Percentiles rank a stretch among this genome's conserved stretches.
These are phyloP conservation scores for Bucco capensis DNA, from an alignment of 2,113 vertebrate genomes.

Conservation along the genomic window DNA sequence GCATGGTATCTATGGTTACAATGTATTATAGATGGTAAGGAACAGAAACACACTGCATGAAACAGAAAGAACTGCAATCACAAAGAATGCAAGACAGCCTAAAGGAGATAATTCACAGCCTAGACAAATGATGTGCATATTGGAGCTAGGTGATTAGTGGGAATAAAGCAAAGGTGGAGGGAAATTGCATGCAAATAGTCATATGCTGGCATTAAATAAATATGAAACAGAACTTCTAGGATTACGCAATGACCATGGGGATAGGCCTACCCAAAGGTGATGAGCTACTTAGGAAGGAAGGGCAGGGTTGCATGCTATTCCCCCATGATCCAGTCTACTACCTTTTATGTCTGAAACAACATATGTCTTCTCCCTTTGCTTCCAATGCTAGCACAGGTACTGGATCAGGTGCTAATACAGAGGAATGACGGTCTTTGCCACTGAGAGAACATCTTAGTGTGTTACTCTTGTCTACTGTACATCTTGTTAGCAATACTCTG, in stretches of 20 bases:
- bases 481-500: not conserved
- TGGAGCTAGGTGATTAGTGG: not conserved
- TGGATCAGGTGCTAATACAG: not conserved
- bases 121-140: not conserved
- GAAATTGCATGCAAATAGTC: not conserved
- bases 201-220: not conserved
- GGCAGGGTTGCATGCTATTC: not conserved
- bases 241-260: not conserved
- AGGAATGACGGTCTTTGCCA: not conserved
- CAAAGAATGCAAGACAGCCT: not conserved
- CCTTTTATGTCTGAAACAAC: not conserved
- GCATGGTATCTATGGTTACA: constrained; percentile 40
- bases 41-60: not conserved
- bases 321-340: rapidly evolving
- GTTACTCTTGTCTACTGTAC: not conserved
- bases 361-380: not conserved
- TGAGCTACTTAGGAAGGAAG: not conserved
- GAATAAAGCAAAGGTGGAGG: not conserved
- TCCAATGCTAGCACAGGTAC: rapidly evolving
- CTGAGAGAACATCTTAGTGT: not conserved
- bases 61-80: not conserved
- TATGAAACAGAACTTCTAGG: not conserved
- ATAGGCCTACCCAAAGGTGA: not conserved
- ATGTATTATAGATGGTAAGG: not conserved
- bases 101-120: not conserved